A percentile compares a stretch with the other conserved stretches of the same genome.
Conservation (phyloP, 2,113 vertebrate genomes). For the Aramus guarauna region DNA sequence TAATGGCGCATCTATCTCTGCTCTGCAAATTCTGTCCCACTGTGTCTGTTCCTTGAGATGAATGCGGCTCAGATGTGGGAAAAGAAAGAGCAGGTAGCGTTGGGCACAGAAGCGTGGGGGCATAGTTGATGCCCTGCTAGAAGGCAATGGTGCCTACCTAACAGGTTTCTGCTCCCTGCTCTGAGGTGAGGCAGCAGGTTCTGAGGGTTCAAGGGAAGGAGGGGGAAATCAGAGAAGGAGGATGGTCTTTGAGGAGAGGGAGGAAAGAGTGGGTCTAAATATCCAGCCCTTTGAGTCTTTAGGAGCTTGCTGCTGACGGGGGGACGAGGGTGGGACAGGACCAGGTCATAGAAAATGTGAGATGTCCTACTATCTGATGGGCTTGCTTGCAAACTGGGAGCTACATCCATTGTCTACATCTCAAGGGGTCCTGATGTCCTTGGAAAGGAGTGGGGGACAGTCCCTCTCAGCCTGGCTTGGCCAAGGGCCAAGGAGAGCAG, state of each 20-base stretch:
- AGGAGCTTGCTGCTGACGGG: neutral
- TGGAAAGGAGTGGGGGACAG: neutral
- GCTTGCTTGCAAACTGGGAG: neutral
- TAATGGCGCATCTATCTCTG: neutral
- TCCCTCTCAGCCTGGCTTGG: neutral
- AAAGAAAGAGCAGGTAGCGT: neutral
- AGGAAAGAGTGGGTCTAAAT: neutral
- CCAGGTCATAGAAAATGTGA: neutral
- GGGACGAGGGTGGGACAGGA: neutral
- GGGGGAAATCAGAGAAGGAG: neutral
- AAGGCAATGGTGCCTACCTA: neutral
- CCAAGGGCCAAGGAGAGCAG: neutral
- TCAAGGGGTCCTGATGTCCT: neutral
- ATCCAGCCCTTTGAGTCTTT: neutral
- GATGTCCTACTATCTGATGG: neutral
- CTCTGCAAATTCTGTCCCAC: neutral
- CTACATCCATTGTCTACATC: neutral
- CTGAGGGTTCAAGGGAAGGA: fast-evolving
- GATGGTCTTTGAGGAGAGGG: neutral
- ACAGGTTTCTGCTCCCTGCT: neutral
- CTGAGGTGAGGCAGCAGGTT: neutral
- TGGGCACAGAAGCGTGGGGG: fast-evolving
- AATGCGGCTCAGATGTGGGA: neutral
- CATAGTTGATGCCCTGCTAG: neutral
- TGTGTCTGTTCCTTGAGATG: neutral